Percentiles rank a stretch among this genome's conserved stretches.
These are phyloP conservation scores for Drosophila kikkawai DNA, from an alignment of 1,140 invertebrate species.

Conservation along the genomic window DNA sequence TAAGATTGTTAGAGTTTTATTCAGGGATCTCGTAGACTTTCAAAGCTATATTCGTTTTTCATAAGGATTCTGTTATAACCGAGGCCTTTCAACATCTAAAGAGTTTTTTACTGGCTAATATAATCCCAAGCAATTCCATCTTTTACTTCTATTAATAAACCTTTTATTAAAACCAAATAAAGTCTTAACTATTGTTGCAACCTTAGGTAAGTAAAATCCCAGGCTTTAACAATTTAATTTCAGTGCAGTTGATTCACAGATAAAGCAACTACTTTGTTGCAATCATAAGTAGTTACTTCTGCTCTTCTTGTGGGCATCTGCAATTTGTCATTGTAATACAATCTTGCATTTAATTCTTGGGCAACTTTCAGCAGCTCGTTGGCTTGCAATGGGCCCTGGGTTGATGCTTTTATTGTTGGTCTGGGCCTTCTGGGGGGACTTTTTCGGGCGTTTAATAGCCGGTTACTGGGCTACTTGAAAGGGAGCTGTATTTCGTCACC, in stretches of 20 bases:
- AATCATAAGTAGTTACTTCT: slow-evolving; percentile 45
- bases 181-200: too few species aligned
- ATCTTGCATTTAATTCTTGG: slow-evolving; percentile 53
- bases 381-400: slow-evolving; percentile 14
- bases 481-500: slow-evolving; percentile 49
- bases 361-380: slow-evolving; percentile 19
- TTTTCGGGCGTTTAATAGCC: slow-evolving; percentile 46
- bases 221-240: not conserved
- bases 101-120: not conserved
- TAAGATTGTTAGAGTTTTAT: not conserved
- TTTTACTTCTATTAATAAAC: not conserved
- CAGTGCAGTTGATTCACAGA: slow-evolving; percentile 15
- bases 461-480: slow-evolving; percentile 16
- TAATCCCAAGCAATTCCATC: not conserved
- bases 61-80: too few species aligned
- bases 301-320: slow-evolving; percentile 10
- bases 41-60: not conserved
- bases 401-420: slow-evolving; percentile 42
- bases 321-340: slow-evolving; percentile 50
- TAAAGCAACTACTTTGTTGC: slow-evolving; percentile 33
- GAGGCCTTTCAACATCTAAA: not conserved
- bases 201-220: not conserved
- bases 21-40: not conserved
- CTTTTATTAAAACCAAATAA: too few species aligned
- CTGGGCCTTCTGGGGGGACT: slow-evolving; percentile 10